Evolutionary conservation across 2,113 vertebrate genomes (phyloP), one percentile per base, ranked within the genome.

Genomic region (Choloepus hoffmanni): DNA sequence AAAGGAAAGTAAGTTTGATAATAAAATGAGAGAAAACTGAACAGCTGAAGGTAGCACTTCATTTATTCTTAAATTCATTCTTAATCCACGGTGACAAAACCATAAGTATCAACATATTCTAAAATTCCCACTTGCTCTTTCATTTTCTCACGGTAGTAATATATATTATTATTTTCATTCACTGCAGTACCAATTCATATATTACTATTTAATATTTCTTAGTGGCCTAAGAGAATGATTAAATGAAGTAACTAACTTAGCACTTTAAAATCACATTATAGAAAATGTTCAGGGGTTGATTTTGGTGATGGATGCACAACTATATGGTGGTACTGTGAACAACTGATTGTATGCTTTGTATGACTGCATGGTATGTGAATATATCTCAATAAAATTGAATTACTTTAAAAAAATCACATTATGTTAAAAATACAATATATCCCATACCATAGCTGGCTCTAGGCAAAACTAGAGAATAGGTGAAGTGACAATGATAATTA

Each of bases 21-120:
- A 67, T 36, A n/a, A 93, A 94, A 92, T 23, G 11, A 95, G 36
- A 92, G 23, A 93, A 92, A 94, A 92, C 19, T 50, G 36, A 84
- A 70, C 33, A 91, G 65, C 63, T 89, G 26, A 81, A 73, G 95
- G 48, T 3, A 78, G 26, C 16, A 62, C 8, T 83, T 78, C 81
- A 82, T n/a, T 82, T 83, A 90, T 88, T 65, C 36, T 50, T 90
- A 73, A 96, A 55, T 26, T 72, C 23, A 58, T 36, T 67, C 36
- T 96, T 87, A 82, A 82, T 60, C 30, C n/a, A 63, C 2, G n/a
- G 21, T 63, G 60, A 85, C 43, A 79, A 92, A 67, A 68, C 19
- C 40, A 15, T 24, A 30, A 83, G 48, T 16, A 78, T 28, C 26
- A 72, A n/a, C 10, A 58, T 43, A 23, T 72, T 89, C 72, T 60